Evolutionary conservation across 2,113 vertebrate species (phyloP).

Genomic region (Morone saxatilis): DNA sequence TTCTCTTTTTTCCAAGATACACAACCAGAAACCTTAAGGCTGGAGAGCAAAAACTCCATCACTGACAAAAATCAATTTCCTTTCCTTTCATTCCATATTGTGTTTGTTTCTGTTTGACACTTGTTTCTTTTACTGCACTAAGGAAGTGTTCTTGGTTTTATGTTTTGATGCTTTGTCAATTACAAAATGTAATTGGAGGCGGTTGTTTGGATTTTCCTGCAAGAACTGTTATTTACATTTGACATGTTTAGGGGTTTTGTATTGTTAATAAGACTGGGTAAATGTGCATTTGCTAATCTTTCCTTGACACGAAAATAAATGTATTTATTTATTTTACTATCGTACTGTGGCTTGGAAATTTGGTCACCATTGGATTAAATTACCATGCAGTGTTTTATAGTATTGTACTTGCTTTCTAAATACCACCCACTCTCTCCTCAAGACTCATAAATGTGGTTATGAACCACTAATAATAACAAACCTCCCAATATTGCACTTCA

Average conservation of each 20-base stretch:
- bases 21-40: background rate
- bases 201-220: background rate
- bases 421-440: background rate
- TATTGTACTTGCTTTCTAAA: background rate
- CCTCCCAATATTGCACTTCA: background rate
- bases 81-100: background rate
- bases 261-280: background rate
- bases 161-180: conserved; percentile 24
- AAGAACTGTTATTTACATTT: background rate
- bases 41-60: background rate
- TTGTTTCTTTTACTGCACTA: background rate
- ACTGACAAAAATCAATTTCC: background rate
- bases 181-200: background rate
- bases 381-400: background rate
- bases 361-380: background rate
- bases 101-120: conserved; percentile 13
- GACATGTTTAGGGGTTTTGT: background rate
- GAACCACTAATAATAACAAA: conserved; percentile 10
- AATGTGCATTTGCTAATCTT: too few species aligned
- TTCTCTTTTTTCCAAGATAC: background rate
- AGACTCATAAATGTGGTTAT: conserved; percentile 1
- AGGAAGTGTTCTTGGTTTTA: conserved; percentile 1
- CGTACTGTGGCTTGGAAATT: background rate
- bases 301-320: too few species aligned
- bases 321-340: too few species aligned